Base-by-base conservation (phyloP, 2,888 invertebrate genomes). In the Cheilosia scutellata region DNA sequence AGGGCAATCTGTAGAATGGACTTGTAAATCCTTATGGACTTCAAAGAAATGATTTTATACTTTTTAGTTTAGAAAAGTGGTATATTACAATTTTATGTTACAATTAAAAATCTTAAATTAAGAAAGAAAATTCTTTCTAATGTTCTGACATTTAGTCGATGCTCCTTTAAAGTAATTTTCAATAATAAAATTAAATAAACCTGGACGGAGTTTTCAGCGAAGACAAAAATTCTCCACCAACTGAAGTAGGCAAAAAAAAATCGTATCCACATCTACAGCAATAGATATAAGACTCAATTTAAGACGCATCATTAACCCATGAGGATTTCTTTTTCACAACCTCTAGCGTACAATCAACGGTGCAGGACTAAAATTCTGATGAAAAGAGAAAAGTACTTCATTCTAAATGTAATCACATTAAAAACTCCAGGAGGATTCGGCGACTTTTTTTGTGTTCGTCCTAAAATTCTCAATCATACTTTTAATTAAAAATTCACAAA, bases 401-500 rank as follows among this genome's bases (percentile, higher is more conserved):
- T 58, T 60, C 33, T 25, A 60, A 68, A 68, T 76, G 51, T 76
- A 76, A 68, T 76, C 60, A 60, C 66, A 76, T 68, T 68, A 49
- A 68, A 76, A 51, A 29, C 66, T 68, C 66, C 58, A 66, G 58
- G 11, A 31, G 33, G 76, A 68, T 44, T 63, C 20, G 29, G 9
- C 11, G 57, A 20, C 4, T 51, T 40, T 58, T 49, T 49, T 57
- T 63, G 4, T 55, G 4, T 44, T 27, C 40, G 16, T 29, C 29
- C n/a, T 44, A 16, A 37, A 55, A 37, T 53, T 6, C 25, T 37
- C 40, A 25, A 25, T 42, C 42, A 60, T 51, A 66, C 60, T 77
- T 82, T 72, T 77, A 82, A 82, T 82, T 82, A 82, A 77, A 77
- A 77, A 66, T 66, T 62, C 51, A 55, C 33, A 68, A 58, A 62